A percentile compares a stretch with the other conserved stretches of the same genome.
These are phyloP conservation scores for Corythornis vintsioides DNA, from an alignment of 2,113 vertebrate species.

Conservation along the genomic window DNA sequence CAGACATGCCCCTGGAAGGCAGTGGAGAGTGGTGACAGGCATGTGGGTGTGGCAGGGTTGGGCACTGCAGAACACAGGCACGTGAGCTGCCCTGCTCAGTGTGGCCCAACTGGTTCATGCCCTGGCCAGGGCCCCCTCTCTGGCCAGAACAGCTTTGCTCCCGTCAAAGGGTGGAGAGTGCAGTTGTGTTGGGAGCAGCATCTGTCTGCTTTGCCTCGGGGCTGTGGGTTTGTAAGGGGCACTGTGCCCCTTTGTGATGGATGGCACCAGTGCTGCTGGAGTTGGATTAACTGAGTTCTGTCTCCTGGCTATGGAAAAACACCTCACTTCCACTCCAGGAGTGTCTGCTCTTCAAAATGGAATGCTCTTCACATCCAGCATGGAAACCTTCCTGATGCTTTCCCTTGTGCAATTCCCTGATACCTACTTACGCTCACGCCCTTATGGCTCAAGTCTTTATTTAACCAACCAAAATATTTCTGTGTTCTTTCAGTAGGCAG, in stretches of 20 bases:
- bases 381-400: neutral
- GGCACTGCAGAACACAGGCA: neutral
- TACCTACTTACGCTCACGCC: neutral
- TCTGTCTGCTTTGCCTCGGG: accelerated
- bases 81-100: neutral
- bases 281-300: neutral
- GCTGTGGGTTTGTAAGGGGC: neutral
- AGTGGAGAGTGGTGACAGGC: neutral
- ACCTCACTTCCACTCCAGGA: neutral
- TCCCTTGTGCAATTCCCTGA: neutral
- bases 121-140: neutral
- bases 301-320: neutral
- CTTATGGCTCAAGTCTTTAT: accelerated
- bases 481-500: neutral
- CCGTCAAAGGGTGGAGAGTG: accelerated
- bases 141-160: neutral
- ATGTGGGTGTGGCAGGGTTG: neutral
- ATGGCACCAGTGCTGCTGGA: neutral
- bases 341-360: neutral
- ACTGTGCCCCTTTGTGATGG: neutral
- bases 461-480: neutral
- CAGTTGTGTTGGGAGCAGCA: accelerated
- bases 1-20: neutral
- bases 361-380: neutral
- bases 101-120: accelerated